Base-by-base conservation (phyloP, 2,888 invertebrate species). In the Drosophila meridionalis region DNA sequence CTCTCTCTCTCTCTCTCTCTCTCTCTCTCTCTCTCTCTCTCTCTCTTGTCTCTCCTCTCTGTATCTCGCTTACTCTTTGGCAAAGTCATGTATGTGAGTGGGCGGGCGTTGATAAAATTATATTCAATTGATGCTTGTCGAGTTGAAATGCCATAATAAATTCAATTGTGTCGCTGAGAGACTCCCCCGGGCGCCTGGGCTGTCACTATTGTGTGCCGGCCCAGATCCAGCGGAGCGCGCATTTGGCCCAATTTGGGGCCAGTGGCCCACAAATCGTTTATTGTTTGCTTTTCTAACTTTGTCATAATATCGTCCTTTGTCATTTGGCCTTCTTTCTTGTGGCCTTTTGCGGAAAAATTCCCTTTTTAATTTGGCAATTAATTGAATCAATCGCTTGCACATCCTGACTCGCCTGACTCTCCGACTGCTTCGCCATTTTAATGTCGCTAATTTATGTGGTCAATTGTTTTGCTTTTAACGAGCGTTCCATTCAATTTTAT, bases 71-170 rank as follows among this genome's bases (percentile, higher is more conserved):
- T 59, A 43, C 76, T 65, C 69, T 68, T 59, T 73, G 69, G 60
- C 43, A 45, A 28, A 62, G 38, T 32, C 40, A 30, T 63, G 45
- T 66, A 43, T 55, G 56, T 42, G 32, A 34, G 64, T 61, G 71
- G 64, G 57, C 60, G 67, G 64, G 70, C 69, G 55, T 65, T 70
- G 75, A 90, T 78, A 81, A 88, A 88, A 86, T 85, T 86, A 80
- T 82, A 88, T 85, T 90, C 85, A 85, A 85, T 85, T 85, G 90
- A 90, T 83, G 90, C 87, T 90, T 73, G 86, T 83, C 88, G 78
- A 83, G 83, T 68, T 83, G 90, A 88, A 88, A 83, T 90, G 76
- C 84, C 90, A 90, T 89, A 86, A 86, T 90, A 87, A 87, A 87
- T 90, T 87, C 86, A 90, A 87, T 87, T 87, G 90, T 90, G 87